Base-by-base conservation (phyloP, 2,888 invertebrate species). In the Watsonalla cultraria region DNA sequence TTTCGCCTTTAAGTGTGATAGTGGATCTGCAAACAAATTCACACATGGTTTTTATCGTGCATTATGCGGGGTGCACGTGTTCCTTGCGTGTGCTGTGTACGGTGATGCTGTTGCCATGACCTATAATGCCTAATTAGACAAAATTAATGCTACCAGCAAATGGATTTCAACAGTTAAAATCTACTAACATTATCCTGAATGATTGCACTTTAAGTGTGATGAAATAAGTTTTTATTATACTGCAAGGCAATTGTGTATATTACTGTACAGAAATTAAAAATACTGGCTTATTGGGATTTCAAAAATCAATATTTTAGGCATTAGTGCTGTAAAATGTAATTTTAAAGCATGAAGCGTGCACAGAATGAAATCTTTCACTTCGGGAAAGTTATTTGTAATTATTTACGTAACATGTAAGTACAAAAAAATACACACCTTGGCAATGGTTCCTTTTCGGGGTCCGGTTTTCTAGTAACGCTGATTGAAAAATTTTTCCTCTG, bases 291-390 rank as follows among this genome's bases (percentile, higher is more conserved):
- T 66, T 62, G 73, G 69, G 74, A 70, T 68, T 71, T 72, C 15
- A 71, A 73, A 78, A 79, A 78, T 74, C 74, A 6, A 42, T 42
- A 76, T 76, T 72, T 72, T 80, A 86, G 82, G 86, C 87, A 90
- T 90, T 90, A 90, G 90, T 90, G 88, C 79, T 76, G 76, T 80
- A 83, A 83, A 78, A 74, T 81, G 80, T 83, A 81, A 85, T 80
- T 81, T 76, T 75, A 78, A 90, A 90, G 90, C 90, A 70, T 84
- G 81, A 90, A 89, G 88, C 90, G 90, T 90, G 90, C 90, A 89
- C 81, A 84, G 79, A 85, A 70, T 78, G 81, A 86, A 85, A 79
- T 76, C 72, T 75, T 81, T 79, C 75, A 79, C 69, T 78, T 76
- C 64, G 82, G 88, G 82, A 80, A 67, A 87, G 89, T 90, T 90